Evolutionary conservation across 2,888 invertebrate species (phyloP).

Genomic region (Chaitophorus viminalis): DNA sequence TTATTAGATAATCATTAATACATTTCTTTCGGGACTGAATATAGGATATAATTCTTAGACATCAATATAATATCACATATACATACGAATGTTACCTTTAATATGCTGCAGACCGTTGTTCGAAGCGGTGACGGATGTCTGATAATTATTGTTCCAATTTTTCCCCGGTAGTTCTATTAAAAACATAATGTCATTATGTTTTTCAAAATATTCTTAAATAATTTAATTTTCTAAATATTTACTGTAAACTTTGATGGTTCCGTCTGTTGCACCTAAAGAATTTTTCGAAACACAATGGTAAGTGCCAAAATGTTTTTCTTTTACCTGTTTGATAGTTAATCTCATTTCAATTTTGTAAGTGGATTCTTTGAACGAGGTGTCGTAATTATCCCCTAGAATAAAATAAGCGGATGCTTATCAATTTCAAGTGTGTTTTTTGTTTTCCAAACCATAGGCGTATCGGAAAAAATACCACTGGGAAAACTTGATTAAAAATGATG

Average conservation of each 20-base stretch:
- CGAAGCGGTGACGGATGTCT: slow-evolving; percentile 38
- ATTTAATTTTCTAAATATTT: slow-evolving; percentile 68
- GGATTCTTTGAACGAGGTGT: slow-evolving; percentile 77
- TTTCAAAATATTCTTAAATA: background rate
- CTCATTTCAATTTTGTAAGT: slow-evolving; percentile 82
- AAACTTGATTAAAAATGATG: too few relatives aligned
- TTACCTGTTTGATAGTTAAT: slow-evolving; percentile 76
- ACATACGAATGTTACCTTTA: slow-evolving; percentile 5
- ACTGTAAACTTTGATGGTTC: slow-evolving; percentile 84
- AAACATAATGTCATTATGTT: background rate
- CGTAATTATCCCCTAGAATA: slow-evolving; percentile 70
- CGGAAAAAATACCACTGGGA: too few relatives aligned
- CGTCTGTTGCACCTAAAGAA: slow-evolving; percentile 84
- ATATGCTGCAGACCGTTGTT: slow-evolving; percentile 31
- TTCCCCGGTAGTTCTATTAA: slow-evolving; percentile 35
- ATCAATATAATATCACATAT: background rate
- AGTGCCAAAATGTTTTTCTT: slow-evolving; percentile 77
- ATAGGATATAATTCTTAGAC: background rate
- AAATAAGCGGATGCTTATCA: background rate
- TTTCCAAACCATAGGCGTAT: too few relatives aligned
- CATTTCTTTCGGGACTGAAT: background rate
- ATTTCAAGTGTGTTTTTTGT: too few relatives aligned
- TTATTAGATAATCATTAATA: background rate
- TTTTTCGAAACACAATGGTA: slow-evolving; percentile 87
- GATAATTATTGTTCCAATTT: slow-evolving; percentile 52